Evolutionary conservation across 2,888 invertebrate species (phyloP).

Genomic region (Drosophila subquinaria): DNA sequence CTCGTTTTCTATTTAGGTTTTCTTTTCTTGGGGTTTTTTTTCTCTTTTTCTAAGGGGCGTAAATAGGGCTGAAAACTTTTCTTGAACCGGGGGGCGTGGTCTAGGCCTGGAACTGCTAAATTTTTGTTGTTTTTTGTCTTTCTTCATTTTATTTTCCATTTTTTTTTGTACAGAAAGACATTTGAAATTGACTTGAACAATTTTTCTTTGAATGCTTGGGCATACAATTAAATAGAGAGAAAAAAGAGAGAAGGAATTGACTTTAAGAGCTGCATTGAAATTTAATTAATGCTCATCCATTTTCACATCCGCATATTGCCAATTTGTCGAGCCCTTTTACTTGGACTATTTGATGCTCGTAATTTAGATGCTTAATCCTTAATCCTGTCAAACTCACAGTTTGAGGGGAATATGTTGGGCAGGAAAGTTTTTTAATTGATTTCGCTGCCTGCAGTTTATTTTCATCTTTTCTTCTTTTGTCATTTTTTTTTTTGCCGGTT

Average conservation of each 20-base stretch:
- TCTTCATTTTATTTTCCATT: slow-evolving; percentile 16
- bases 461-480: slow-evolving; percentile 14
- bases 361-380: slow-evolving; percentile 69
- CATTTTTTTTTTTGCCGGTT: slow-evolving; percentile 26
- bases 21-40: slow-evolving; percentile 11
- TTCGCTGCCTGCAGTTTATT: slow-evolving; percentile 45
- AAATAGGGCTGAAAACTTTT: slow-evolving; percentile 31
- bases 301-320: slow-evolving; percentile 41
- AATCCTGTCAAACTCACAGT: slow-evolving; percentile 47
- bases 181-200: slow-evolving; percentile 41
- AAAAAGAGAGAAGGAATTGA: not conserved
- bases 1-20: slow-evolving; percentile 9
- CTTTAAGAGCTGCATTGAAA: slow-evolving; percentile 50
- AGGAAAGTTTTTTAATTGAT: slow-evolving; percentile 76
- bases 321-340: slow-evolving; percentile 28
- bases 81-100: slow-evolving; percentile 40
- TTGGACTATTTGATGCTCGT: slow-evolving; percentile 39
- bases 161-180: slow-evolving; percentile 25
- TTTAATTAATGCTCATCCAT: slow-evolving; percentile 65
- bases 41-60: slow-evolving; percentile 2
- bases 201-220: slow-evolving; percentile 14
- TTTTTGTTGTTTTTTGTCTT: slow-evolving; percentile 30
- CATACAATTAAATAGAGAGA: slow-evolving; percentile 7
- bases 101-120: slow-evolving; percentile 11
- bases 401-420: slow-evolving; percentile 27